These are phyloP conservation scores for Acyrthosiphon pisum DNA, from an alignment of 1,140 invertebrate species.

Conservation along the genomic window DNA sequence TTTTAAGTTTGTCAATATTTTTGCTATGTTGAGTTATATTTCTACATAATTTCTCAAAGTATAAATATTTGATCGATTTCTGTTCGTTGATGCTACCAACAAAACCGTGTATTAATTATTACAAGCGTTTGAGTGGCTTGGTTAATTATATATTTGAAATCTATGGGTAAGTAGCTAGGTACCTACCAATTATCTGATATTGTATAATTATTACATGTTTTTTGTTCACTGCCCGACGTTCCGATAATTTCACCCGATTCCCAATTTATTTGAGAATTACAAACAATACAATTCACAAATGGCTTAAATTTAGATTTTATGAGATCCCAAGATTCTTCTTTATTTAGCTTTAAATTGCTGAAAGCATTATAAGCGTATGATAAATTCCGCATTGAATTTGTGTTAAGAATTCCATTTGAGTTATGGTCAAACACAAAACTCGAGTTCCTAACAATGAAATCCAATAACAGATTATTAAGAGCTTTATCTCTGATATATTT, in stretches of 20 bases:
- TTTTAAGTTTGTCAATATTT: neutral
- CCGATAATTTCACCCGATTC: neutral
- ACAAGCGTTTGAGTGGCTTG: neutral
- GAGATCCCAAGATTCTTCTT: neutral
- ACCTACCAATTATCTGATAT: neutral
- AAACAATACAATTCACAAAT: neutral
- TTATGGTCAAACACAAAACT: neutral
- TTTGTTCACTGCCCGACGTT: neutral
- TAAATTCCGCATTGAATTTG: neutral
- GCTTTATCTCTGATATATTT: neutral
- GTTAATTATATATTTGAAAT: neutral
- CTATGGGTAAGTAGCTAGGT: neutral
- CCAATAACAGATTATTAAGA: neutral
- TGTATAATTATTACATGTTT: neutral
- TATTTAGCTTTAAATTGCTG: neutral
- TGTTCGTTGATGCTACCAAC: neutral
- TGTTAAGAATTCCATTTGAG: neutral
- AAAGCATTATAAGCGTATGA: neutral
- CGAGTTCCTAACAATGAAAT: neutral
- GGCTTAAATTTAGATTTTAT: neutral
- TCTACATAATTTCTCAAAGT: neutral
- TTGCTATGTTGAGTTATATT: neutral
- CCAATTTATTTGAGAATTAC: slow-evolving; percentile 27
- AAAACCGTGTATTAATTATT: neutral
- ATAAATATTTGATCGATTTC: neutral